Base-by-base conservation (phyloP, 2,888 invertebrate genomes). In the Julus scandinavius region DNA sequence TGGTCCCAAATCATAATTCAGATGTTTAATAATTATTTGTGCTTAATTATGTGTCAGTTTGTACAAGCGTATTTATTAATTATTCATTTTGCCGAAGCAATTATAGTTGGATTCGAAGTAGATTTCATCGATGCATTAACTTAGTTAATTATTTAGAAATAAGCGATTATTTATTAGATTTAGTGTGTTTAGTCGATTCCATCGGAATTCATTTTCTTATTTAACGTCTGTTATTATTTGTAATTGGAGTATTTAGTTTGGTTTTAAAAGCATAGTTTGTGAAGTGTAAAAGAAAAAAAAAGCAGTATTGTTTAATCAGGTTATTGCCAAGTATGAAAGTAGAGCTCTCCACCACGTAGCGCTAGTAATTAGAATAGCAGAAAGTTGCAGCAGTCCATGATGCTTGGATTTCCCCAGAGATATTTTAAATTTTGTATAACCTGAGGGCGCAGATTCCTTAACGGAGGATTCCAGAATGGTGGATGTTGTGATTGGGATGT, bases 391-490 rank as follows among this genome's bases (percentile, higher is more conserved):
- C 29, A 7, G 72, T 20, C 72, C 72, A 72, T n/a, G 72, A 72
- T 72, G 72, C 72, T 72, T 6, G 72, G 72, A 72, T n/a, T 72
- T n/a, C n/a, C 72, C 72, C 72, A 72, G 72, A 72, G 6, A 72
- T 72, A 72, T 72, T 72, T 72, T 72, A 72, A 72, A 72, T 72
- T 72, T 29, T 72, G 72, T 72, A 72, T 72, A 72, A 72, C 72
- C 72, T 72, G 72, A 72, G 9, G 29, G 72, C 29, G 72, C 29
- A 72, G 72, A 72, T 72, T 72, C 72, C 72, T 72, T 72, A 29
- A 29, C 29, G 3, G 72, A 29, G 29, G 29, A 11, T 11, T 63
- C 63, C 20, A 9, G 9, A 20, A 58, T 58, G 4, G 58, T 15
- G 15, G 58, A 15, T 58, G 58, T 58, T 58, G 11, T 58, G 15